Evolutionary conservation across 2,797 vertebrate species (phyloP).

Genomic region (Pangasius larnaudii): DNA sequence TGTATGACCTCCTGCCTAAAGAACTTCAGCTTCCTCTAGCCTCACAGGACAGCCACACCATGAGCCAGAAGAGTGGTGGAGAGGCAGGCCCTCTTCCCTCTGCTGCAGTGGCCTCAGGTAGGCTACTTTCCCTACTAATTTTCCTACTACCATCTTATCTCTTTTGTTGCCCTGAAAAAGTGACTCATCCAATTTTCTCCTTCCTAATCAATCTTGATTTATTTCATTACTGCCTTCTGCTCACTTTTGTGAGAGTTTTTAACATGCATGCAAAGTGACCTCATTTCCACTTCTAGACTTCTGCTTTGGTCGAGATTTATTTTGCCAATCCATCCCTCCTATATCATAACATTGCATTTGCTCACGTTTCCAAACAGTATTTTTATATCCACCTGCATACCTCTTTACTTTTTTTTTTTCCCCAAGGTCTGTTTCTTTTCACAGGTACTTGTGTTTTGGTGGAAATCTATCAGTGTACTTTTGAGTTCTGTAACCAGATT

Average conservation of each 20-base stretch:
- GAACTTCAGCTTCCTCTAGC: slow-evolving; percentile 95
- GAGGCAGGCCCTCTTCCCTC: slow-evolving; percentile 94
- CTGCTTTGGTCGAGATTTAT: not conserved
- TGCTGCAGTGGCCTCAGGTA: slow-evolving; percentile 96
- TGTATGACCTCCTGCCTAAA: slow-evolving; percentile 99
- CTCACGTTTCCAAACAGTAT: not conserved
- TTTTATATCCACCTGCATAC: slow-evolving; percentile 32
- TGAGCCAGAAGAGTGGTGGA: slow-evolving; percentile 99
- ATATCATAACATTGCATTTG: slow-evolving; percentile 15
- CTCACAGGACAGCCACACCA: slow-evolving; percentile 88
- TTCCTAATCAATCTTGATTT: slow-evolving; percentile 7
- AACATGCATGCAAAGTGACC: not conserved
- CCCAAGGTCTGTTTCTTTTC: not conserved
- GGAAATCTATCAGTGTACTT: not conserved
- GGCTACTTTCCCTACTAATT: slow-evolving; percentile 69
- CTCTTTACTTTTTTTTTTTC: not conserved
- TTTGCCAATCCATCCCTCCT: slow-evolving; percentile 5
- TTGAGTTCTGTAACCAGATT: slow-evolving; percentile 28
- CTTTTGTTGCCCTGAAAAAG: slow-evolving; percentile 69
- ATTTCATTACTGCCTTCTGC: slow-evolving; percentile 25
- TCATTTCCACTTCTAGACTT: not conserved
- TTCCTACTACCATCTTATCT: slow-evolving; percentile 66
- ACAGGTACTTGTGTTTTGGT: not conserved
- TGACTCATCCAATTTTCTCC: not conserved
- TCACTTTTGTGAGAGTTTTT: slow-evolving; percentile 10